Percentiles rank a stretch among this genome's conserved stretches.
These are phyloP conservation scores for Mystacides longicornis DNA, from an alignment of 2,888 invertebrate species.

Conservation along the genomic window DNA sequence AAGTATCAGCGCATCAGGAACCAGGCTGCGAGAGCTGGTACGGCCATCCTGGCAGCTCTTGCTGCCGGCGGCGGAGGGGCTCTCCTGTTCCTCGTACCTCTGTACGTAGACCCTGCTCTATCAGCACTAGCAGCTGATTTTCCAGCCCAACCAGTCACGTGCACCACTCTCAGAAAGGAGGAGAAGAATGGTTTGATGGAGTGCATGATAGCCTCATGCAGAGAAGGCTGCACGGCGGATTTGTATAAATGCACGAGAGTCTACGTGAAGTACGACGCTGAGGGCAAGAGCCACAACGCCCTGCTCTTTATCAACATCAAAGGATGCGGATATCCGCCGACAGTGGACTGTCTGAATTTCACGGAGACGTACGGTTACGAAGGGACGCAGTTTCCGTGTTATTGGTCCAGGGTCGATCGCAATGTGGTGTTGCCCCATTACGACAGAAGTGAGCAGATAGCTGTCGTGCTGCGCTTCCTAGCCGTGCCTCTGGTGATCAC, in stretches of 20 bases:
- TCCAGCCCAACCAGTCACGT: conserved; percentile 63
- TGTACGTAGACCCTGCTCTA: conserved; percentile 47
- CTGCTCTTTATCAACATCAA: conserved; percentile 72
- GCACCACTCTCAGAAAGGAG: conserved; percentile 63
- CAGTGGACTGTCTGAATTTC: conserved; percentile 69
- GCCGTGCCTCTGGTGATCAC: conserved; percentile 79
- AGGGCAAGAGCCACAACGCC: conserved; percentile 50
- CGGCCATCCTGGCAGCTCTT: conserved; percentile 39
- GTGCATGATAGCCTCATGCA: conserved; percentile 73
- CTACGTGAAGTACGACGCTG: conserved; percentile 52
- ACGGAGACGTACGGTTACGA: conserved; percentile 61
- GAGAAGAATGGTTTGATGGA: conserved; percentile 67
- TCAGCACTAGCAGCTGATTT: conserved; percentile 67
- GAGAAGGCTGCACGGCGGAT: conserved; percentile 76
- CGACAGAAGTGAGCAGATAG: conserved; percentile 74
- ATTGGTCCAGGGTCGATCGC: conserved; percentile 69
- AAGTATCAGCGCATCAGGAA: conserved; percentile 48
- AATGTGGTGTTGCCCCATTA: conserved; percentile 78
- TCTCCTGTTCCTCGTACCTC: conserved; percentile 44
- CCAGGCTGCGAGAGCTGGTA: conserved; percentile 33
- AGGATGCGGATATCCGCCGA: conserved; percentile 76
- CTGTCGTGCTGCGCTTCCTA: conserved; percentile 75
- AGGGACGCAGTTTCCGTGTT: conserved; percentile 59
- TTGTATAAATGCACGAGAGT: conserved; percentile 62
- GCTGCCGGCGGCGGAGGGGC: conserved; percentile 45